Evolutionary conservation across 2,888 invertebrate species (phyloP).

Genomic region (Doris montereyensis): DNA sequence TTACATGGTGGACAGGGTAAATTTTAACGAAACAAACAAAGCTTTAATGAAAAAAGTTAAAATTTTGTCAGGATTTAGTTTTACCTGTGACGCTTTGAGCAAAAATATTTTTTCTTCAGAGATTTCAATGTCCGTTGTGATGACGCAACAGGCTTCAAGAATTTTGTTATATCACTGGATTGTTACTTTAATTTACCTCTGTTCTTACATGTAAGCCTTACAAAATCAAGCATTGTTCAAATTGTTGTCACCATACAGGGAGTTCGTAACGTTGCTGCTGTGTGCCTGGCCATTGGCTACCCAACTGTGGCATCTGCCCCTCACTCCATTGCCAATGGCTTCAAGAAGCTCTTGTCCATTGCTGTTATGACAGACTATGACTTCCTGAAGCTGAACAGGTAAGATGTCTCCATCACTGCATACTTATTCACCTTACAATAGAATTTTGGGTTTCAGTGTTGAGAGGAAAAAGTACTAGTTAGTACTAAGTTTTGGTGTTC

Average conservation of each 20-base stretch:
- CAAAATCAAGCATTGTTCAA: no score
- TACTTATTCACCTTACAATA: not conserved
- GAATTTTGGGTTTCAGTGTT: no score
- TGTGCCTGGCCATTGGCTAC: conserved; percentile 94
- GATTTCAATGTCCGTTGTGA: not conserved
- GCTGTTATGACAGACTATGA: conserved; percentile 96
- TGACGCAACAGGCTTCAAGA: not conserved
- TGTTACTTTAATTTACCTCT: no score
- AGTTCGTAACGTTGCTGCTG: conserved; percentile 93
- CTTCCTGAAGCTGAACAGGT: conserved; percentile 94
- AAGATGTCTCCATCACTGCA: conserved; percentile 74
- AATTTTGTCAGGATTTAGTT: no score
- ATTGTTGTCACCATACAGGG: conserved; percentile 80
- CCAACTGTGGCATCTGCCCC: conserved; percentile 97
- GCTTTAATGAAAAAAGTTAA: no score
- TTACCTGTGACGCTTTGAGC: no score
- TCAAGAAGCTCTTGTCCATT: conserved; percentile 97
- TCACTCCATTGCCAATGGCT: conserved; percentile 97
- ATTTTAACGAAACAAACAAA: no score
- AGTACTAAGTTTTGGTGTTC: no score
- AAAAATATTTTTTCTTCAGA: no score
- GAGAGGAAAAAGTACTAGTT: no score
- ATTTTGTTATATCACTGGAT: not conserved
- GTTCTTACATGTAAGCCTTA: no score
- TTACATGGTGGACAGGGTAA: no score